Evolutionary conservation across 2,797 vertebrate genomes (phyloP), one percentile per base, ranked within the genome.

Genomic region (Peromyscus attwateri): DNA sequence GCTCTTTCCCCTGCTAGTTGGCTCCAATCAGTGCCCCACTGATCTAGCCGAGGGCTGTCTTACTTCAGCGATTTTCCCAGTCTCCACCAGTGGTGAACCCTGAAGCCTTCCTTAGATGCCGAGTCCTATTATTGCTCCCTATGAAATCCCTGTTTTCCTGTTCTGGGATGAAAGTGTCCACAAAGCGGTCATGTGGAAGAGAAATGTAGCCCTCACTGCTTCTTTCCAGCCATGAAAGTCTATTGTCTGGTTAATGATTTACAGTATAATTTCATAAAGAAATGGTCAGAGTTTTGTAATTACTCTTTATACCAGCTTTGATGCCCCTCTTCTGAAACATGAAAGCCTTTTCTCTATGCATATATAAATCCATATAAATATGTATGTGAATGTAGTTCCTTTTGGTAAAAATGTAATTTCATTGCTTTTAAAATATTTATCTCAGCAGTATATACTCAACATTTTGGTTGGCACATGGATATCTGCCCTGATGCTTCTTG

Each of bases 181-280:
- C 70, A 84, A n/a, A 89, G 88, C 55, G 0, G n/a, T 89, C 87
- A 57, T 73, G 88, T 83, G 88, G 91, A 87, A 93, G 70, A 57
- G 70, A 75, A 75, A 60, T 43, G 71, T 23, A 96, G 27, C 49
- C 40, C 70, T 93, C 80, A 49, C 89, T 55, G 46, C 34, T 71
- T 79, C 87, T 64, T 95, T 77, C 13, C 62, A 87, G 25, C 62
- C 75, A 13, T 25, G 31, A 21, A 92, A 79, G 40, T n/a, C 80
- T 92, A 52, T 64, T 68, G 37, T 76, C 89, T 64, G 49, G 62
- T 83, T 95, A 87, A 64, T 93, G 60, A 83, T 95, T 95, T 92
- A 68, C 70, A 83, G 84, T 34, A 60, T 79, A 27, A 75, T 70
- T 92, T 89, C 37, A 83, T 40, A 91, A 94, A 88, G 68, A 85